Base-by-base conservation (phyloP, 2,797 vertebrate species). In the Eidolon dupreanum region DNA sequence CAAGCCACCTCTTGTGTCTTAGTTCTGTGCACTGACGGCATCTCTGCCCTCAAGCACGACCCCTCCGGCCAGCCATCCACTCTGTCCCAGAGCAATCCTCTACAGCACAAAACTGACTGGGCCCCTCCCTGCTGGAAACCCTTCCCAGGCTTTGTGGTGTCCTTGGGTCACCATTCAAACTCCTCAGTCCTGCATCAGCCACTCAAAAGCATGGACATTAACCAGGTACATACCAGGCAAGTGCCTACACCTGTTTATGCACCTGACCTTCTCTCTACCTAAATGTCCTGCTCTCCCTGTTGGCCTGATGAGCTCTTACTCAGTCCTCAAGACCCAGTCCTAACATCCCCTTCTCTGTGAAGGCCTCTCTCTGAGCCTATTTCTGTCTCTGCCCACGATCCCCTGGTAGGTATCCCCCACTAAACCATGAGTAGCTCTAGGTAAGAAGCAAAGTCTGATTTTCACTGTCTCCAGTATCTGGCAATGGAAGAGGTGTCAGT, bases 371-470 rank as follows among this genome's bases (percentile, higher is more conserved):
- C 6, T 11, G 8, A 38, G 79, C 41, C 85, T 15, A 0, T 22
- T 36, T 88, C 26, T 41, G 53, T 53, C 63, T 83, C 38, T 49
- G 24, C 13, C 51, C n/a, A n/a, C n/a, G 9, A 51, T 6, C 26
- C 57, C 65, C 43, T 46, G 31, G 20, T 66, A 26, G 46, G 31
- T 66, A 95, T 93, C 59, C 15, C 68, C 33, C 9, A 36, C 26
- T 61, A 36, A 46, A 41, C 43, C 24, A 43, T 12, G 33, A 87
- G n/a, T 43, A n/a, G 17, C 3, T 78, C 11, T 24, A n/a, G 36
- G 38, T 90, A 38, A 59, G 77, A 94, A 93, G 36, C 46, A 41
- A 28, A 68, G 59, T n/a, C 68, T 46, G 71, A 70, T 38, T 82
- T 84, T 59, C 81, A 3, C 4, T 36, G 3, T 75, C 46, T 17